A percentile compares a stretch with the other conserved stretches of the same genome.
Evolutionary conservation across 2,888 invertebrate genomes (phyloP).

Genomic region (Tenthredo mesomela): DNA sequence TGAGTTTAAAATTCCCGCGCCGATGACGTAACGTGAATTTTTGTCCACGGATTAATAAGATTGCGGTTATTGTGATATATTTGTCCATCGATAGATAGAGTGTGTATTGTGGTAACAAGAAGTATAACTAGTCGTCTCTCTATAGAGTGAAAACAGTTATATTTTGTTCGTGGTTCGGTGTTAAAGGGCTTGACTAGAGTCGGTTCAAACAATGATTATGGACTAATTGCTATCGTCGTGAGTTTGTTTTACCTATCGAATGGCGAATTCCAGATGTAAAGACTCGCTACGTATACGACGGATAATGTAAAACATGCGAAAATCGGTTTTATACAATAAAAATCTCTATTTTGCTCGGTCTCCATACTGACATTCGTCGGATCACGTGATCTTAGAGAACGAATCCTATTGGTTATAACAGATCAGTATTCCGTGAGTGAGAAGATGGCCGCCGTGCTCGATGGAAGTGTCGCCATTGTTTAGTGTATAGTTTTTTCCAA

Average conservation of each 20-base stretch:
- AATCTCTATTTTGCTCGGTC: conserved; percentile 69
- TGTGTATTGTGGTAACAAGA: not conserved
- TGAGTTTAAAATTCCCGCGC: not conserved
- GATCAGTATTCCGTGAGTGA: conserved; percentile 80
- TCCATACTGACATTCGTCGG: conserved; percentile 71
- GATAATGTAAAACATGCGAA: conserved; percentile 89
- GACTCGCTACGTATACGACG: conserved; percentile 90
- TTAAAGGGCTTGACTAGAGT: conserved; percentile 56
- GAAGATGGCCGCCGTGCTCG: conserved; percentile 91
- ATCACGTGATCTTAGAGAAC: conserved; percentile 64
- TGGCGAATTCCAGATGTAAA: conserved; percentile 92
- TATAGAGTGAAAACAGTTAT: conserved; percentile 60
- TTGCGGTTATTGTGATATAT: not conserved
- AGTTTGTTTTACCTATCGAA: conserved; percentile 83
- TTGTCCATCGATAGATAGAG: conserved; percentile 18
- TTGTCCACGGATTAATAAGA: conserved; percentile 17
- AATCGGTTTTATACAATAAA: conserved; percentile 82
- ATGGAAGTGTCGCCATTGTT: conserved; percentile 92
- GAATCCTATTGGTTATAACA: conserved; percentile 62
- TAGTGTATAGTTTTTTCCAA: conserved; percentile 79
- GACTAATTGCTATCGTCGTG: conserved; percentile 31
- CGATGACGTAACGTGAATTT: not conserved
- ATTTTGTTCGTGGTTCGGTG: conserved; percentile 65
- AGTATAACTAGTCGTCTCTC: not conserved
- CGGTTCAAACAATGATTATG: conserved; percentile 9